Conservation (phyloP, 2,113 vertebrate species). For the Nothobranchius kuhntae region DNA sequence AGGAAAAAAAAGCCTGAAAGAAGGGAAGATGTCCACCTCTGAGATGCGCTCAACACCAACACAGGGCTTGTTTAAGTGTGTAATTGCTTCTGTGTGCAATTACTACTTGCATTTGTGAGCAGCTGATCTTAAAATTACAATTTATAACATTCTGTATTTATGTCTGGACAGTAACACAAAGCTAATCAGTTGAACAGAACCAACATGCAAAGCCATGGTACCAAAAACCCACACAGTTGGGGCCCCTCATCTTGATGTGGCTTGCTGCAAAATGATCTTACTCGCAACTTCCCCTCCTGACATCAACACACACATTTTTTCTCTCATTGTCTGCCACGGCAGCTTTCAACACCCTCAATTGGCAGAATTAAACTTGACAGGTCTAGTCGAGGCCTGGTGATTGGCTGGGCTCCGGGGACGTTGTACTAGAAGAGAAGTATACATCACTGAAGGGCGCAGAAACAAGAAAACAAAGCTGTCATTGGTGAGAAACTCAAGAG, state of each 20-base stretch:
- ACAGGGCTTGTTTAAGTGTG: slow-evolving; percentile 58
- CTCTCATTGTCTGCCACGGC: slow-evolving; percentile 54
- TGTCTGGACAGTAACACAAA: slow-evolving; percentile 51
- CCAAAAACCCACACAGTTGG: slow-evolving; percentile 24
- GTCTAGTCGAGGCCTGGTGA: slow-evolving; percentile 67
- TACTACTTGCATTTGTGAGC: slow-evolving; percentile 22
- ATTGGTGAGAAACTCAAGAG: slow-evolving; percentile 38
- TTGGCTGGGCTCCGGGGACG: slow-evolving; percentile 72
- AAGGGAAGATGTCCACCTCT: slow-evolving; percentile 75
- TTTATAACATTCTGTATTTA: slow-evolving; percentile 60
- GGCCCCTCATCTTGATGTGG: slow-evolving; percentile 41
- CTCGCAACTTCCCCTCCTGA: slow-evolving; percentile 34
- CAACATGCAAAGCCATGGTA: slow-evolving; percentile 31
- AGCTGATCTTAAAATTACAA: slow-evolving; percentile 60
- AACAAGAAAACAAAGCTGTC: slow-evolving; percentile 47
- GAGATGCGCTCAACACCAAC: slow-evolving; percentile 58
- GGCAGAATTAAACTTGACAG: slow-evolving; percentile 78
- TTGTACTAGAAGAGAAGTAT: slow-evolving; percentile 55
- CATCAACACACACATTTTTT: slow-evolving; percentile 45
- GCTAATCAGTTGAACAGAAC: slow-evolving; percentile 60
- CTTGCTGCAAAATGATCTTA: slow-evolving; percentile 49
- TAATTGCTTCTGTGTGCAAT: slow-evolving; percentile 48
- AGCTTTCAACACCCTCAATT: slow-evolving; percentile 77
- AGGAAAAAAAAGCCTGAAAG: slow-evolving; percentile 50
- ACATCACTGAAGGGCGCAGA: slow-evolving; percentile 44